These are phyloP conservation scores for Stenurella melanura DNA, from an alignment of 2,888 invertebrate genomes.

Conservation along the genomic window DNA sequence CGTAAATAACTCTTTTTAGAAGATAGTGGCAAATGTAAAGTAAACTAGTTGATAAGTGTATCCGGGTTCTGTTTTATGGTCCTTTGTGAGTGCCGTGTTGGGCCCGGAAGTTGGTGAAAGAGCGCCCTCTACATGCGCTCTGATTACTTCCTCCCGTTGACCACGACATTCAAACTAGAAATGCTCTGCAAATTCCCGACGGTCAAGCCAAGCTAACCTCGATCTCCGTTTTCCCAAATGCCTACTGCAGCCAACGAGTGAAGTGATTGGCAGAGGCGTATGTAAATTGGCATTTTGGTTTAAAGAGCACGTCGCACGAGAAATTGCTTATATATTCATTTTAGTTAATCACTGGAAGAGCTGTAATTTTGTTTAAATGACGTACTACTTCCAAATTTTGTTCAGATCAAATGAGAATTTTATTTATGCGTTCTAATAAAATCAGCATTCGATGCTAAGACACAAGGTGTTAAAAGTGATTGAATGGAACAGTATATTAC, in stretches of 20 bases:
- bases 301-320: conserved; percentile 21
- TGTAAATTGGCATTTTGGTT: conserved; percentile 10
- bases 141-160: conserved; percentile 64
- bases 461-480: too few species aligned
- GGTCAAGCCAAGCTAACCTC: neutral
- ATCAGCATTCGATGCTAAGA: too few species aligned
- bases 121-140: conserved; percentile 63
- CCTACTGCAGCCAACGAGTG: conserved; percentile 10
- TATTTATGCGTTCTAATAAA: neutral
- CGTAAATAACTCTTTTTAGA: conserved; percentile 11
- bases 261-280: conserved; percentile 23
- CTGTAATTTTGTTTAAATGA: neutral
- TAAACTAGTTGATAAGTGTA: conserved; percentile 59
- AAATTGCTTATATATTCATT: conserved; percentile 22
- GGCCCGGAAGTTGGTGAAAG: conserved; percentile 64
- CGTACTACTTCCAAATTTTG: neutral
- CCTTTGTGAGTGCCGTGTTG: conserved; percentile 60
- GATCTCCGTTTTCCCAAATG: conserved; percentile 17
- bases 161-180: conserved; percentile 35
- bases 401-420: neutral
- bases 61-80: conserved; percentile 64
- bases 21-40: conserved; percentile 44
- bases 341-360: conserved; percentile 2
- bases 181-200: conserved; percentile 25
- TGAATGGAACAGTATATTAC: too few species aligned